Percentiles rank a stretch among this genome's conserved stretches.
Conservation (phyloP, 2,888 invertebrate genomes). For the Scaptomyza flava region DNA sequence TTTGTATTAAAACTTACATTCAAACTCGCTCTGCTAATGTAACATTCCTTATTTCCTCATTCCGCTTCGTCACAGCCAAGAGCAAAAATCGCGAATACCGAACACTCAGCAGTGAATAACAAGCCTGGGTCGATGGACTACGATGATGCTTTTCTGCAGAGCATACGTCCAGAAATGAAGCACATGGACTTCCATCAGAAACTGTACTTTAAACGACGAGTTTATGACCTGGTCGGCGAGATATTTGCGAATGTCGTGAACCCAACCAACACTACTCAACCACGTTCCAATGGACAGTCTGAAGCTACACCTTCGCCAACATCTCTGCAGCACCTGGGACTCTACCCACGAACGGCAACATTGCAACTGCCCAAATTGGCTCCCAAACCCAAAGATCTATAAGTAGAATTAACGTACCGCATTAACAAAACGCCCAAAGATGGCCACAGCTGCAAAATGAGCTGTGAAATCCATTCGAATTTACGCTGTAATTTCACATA, state of each 20-base stretch:
- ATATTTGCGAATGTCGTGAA: conserved; percentile 59
- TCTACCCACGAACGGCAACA: conserved; percentile 35
- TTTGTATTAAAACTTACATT: not conserved
- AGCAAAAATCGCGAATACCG: conserved; percentile 1
- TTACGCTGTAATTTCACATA: conserved; percentile 50
- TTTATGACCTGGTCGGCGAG: conserved; percentile 79
- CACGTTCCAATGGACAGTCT: conserved; percentile 34
- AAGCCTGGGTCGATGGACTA: conserved; percentile 52
- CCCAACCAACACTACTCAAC: conserved; percentile 1
- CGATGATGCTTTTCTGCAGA: conserved; percentile 79
- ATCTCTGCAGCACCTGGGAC: conserved; percentile 34
- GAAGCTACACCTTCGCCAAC: conserved; percentile 21
- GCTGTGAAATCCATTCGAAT: conserved; percentile 51
- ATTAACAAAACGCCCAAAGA: conserved; percentile 39
- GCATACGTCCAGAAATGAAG: conserved; percentile 80
- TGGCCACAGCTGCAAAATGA: conserved; percentile 31
- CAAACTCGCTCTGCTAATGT: not conserved
- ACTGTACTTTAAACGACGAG: conserved; percentile 79
- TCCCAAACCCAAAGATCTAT: conserved; percentile 42
- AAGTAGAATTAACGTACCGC: conserved; percentile 16
- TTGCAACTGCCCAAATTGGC: conserved; percentile 56
- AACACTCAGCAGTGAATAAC: conserved; percentile 1
- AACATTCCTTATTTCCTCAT: no score
- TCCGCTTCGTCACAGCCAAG: conserved; percentile 10
- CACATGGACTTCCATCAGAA: conserved; percentile 82